Base-by-base conservation (phyloP, 2,888 invertebrate genomes). In the Meloe dianella region DNA sequence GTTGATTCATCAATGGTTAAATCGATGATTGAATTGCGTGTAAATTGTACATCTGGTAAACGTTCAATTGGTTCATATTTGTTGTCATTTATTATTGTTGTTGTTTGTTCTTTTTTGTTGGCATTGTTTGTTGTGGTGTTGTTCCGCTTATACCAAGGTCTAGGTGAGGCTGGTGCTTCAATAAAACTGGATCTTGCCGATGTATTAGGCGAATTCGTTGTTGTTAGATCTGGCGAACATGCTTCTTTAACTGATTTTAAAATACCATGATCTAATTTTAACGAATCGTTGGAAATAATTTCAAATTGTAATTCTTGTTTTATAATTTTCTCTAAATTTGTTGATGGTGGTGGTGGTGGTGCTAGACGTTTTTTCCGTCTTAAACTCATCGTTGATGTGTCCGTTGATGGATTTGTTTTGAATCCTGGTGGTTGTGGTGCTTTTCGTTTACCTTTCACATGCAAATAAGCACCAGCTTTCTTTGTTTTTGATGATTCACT, bases 381-480 rank as follows among this genome's bases (percentile, higher is more conserved):
- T 65, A 83, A 75, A 71, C 81, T 82, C 51, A 79, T 68, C 3
- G 81, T 82, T 29, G 79, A 79, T 24, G 73, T 68, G 47, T 71
- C 64, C 22, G 32, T 10, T 35, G 35, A 12, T n/a, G 60, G 41
- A 8, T 65, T 63, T 51, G 60, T 69, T 38, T 75, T 71, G 5
- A 72, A 72, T n/a, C 76, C 79, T 0, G 92, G 92, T 6, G 92
- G 92, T 71, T 86, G 87, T 0, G 92, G 92, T 0, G 92, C 92
- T 77, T 88, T 89, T 60, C 92, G 84, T 80, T 93, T 93, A 27
- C 92, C 92, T 72, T 91, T 91, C 0, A 92, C 92, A 84, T 92
- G 91, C 27, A 85, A 81, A 74, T 85, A 86, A 3, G 85, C 83
- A 5, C 88, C 87, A 10, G 89, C 86, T 71, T 87, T 87, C 58